Conservation (phyloP, 2,888 invertebrate genomes). For the Brachycybe producta region DNA sequence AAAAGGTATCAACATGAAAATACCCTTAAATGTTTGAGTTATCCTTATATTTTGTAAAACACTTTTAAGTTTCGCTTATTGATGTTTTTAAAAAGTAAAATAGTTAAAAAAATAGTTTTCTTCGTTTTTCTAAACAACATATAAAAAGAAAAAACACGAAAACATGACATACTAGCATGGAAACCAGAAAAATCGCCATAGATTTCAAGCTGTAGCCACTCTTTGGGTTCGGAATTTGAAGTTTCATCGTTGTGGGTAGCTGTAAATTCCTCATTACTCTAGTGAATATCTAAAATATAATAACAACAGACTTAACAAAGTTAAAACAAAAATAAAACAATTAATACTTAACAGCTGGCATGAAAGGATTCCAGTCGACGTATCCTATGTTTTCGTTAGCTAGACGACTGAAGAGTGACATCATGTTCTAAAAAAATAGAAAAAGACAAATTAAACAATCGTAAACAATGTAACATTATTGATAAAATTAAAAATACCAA, state of each 20-base stretch:
- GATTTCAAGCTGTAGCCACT: conserved; percentile 42
- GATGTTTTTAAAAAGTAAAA: no score
- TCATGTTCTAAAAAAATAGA: conserved; percentile 45
- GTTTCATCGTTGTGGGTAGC: conserved; percentile 54
- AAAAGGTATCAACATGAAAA: no score
- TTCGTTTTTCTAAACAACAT: no score
- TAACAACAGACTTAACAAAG: neutral
- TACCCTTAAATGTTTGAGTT: no score
- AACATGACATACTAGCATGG: conserved; percentile 38
- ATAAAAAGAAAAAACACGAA: no score
- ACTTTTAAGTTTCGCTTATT: no score
- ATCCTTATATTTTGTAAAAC: no score
- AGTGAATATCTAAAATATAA: conserved; percentile 16
- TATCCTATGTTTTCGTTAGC: conserved; percentile 63
- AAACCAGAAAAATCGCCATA: conserved; percentile 42
- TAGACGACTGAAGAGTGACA: conserved; percentile 58
- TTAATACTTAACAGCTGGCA: conserved; percentile 42
- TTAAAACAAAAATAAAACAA: conserved; percentile 4
- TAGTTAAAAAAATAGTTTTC: no score
- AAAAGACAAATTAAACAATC: conserved; percentile 14
- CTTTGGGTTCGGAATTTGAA: conserved; percentile 23
- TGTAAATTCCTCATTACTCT: conserved; percentile 51
- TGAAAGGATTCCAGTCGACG: conserved; percentile 74
- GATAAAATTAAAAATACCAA: no score
- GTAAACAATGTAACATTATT: no score